phyloP scores from a whole-genome alignment of 2,888 invertebrate species.

The Arrhopalites spinosus region DNA sequence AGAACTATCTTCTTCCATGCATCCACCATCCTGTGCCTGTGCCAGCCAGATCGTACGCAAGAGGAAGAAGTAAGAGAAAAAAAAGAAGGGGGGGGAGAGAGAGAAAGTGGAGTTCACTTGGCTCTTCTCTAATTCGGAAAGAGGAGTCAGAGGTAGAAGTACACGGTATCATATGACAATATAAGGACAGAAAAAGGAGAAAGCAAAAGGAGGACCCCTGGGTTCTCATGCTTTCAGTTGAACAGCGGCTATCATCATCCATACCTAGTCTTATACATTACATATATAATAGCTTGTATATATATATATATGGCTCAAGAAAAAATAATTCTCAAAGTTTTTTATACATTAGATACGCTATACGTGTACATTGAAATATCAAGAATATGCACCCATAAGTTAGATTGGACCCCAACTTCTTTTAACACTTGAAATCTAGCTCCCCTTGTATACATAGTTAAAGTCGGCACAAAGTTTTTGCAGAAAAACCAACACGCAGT shows the following conservation, averaged over 20 bases:
- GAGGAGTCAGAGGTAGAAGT: background rate
- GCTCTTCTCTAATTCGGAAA: background rate
- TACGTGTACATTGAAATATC: background rate
- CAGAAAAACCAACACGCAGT: slow-evolving; percentile 33
- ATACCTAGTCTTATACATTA: background rate
- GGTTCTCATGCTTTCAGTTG: slow-evolving; percentile 3
- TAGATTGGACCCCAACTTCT: background rate
- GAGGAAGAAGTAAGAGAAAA: background rate
- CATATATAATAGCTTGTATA: background rate
- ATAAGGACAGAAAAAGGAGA: background rate
- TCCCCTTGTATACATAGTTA: background rate
- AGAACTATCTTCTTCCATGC: slow-evolving; percentile 2
- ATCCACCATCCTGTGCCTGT: background rate
- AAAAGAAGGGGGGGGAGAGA: slow-evolving; percentile 13
- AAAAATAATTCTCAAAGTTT: background rate
- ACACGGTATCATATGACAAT: slow-evolving; percentile 14
- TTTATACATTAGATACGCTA: background rate
- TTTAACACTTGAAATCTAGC: background rate
- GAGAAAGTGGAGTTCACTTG: background rate
- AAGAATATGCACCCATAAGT: background rate
- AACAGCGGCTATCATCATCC: background rate
- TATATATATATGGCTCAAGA: background rate
- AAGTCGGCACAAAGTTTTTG: slow-evolving; percentile 28
- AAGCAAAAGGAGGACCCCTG: background rate
- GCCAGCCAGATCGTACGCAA: background rate